Percentiles rank a stretch among this genome's conserved stretches.
phyloP scores from a whole-genome alignment of 2,888 invertebrate species.

The Lasioglossum morio region DNA sequence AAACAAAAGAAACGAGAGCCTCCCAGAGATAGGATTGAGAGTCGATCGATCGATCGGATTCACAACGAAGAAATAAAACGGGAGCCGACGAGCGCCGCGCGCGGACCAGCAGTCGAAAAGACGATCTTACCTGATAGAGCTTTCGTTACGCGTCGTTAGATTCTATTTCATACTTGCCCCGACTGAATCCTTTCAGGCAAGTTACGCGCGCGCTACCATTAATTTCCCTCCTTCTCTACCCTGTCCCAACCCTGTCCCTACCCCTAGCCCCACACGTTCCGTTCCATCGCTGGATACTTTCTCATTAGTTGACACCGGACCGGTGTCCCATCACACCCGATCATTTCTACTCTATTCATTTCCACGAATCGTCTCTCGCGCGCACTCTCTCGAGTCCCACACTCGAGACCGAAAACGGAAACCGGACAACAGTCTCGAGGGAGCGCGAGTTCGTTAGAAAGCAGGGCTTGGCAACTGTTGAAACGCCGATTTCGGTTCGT shows the following conservation, averaged over 20 bases:
- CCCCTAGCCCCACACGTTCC: not conserved
- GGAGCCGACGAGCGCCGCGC: slow-evolving; percentile 10
- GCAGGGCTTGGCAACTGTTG: not conserved
- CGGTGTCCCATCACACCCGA: slow-evolving; percentile 20
- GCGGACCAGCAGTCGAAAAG: slow-evolving; percentile 30
- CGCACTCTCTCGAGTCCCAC: slow-evolving; percentile 15
- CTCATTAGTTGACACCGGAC: slow-evolving; percentile 41
- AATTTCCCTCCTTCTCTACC: slow-evolving; percentile 43
- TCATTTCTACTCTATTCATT: slow-evolving; percentile 39
- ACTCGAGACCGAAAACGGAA: slow-evolving; percentile 1
- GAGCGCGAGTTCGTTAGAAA: slow-evolving; percentile 30
- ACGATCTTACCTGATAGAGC: slow-evolving; percentile 30
- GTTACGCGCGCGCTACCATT: slow-evolving; percentile 60
- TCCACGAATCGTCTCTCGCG: slow-evolving; percentile 8
- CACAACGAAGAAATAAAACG: slow-evolving; percentile 41
- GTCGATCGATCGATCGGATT: not conserved
- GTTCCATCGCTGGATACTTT: slow-evolving; percentile 6
- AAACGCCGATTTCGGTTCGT: not conserved
- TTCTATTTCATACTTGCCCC: slow-evolving; percentile 73
- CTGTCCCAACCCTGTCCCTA: slow-evolving; percentile 16
- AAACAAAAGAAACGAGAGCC: not conserved
- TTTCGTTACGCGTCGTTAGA: slow-evolving; percentile 53
- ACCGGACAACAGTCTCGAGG: slow-evolving; percentile 3
- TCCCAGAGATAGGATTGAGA: not conserved
- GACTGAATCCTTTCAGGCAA: slow-evolving; percentile 73